Percentiles rank a stretch among this genome's conserved stretches.
Conservation (phyloP, 2,113 vertebrate species). For the Bubo bubo region DNA sequence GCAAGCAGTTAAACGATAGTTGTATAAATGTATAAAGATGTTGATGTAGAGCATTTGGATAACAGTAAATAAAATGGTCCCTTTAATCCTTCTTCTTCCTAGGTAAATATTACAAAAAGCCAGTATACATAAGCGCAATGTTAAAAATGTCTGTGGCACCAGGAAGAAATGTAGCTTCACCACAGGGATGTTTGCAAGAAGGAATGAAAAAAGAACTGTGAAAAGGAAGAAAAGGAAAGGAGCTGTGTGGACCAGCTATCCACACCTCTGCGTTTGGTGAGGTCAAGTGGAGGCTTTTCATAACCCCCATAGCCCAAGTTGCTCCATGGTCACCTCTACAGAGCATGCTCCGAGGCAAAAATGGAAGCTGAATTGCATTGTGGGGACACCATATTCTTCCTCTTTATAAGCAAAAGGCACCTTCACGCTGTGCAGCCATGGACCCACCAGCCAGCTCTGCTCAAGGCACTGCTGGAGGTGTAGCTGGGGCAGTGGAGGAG, state of each 20-base stretch:
- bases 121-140: not conserved
- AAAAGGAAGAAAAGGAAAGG: not conserved
- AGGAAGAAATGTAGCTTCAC: not conserved
- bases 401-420: not conserved
- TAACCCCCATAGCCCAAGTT: not conserved
- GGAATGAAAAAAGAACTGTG: not conserved
- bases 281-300: not conserved
- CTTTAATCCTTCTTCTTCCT: not conserved
- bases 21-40: not conserved
- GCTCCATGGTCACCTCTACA: not conserved
- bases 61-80: not conserved
- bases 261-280: rapidly evolving
- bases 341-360: not conserved
- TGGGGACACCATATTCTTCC: not conserved
- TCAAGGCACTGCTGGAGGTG: not conserved
- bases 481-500: not conserved
- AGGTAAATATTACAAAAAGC: not conserved
- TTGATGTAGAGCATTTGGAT: not conserved
- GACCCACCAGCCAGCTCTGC: not conserved
- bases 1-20: slow-evolving; percentile 17
- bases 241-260: not conserved
- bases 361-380: not conserved
- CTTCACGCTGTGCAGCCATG: rapidly evolving
- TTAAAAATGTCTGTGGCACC: not conserved
- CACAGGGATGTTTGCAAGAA: not conserved